phyloP scores from a whole-genome alignment of 2,888 invertebrate species.

The Brachypalpus laphriformis region DNA sequence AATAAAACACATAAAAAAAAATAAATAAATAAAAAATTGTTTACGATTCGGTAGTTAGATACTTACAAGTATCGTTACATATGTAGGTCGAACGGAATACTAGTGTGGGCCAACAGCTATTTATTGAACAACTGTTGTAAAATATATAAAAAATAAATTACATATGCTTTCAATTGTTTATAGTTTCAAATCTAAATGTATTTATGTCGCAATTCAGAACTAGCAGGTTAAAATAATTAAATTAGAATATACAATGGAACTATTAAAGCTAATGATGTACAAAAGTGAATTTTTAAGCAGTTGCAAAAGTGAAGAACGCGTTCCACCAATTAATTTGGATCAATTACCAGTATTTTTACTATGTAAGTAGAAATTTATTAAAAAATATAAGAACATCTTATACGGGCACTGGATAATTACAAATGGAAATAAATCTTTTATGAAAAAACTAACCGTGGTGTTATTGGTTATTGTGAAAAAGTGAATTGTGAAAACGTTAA shows the following conservation, averaged over 20 bases:
- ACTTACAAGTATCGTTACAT: background rate
- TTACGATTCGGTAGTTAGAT: background rate
- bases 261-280: constrained; percentile 83
- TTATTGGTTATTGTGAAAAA: too few species aligned
- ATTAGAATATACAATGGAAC: constrained; percentile 80
- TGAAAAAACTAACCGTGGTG: too few species aligned
- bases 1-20: background rate
- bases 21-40: constrained; percentile 5
- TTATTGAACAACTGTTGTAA: background rate
- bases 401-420: background rate
- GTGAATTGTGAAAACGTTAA: background rate
- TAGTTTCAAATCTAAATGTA: background rate
- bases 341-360: constrained; percentile 89
- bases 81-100: constrained; percentile 6
- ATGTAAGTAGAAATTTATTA: constrained; percentile 84
- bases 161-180: background rate
- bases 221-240: background rate
- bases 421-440: background rate
- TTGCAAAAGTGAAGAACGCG: constrained; percentile 85
- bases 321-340: constrained; percentile 89
- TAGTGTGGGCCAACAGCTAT: background rate
- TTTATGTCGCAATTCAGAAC: constrained; percentile 12
- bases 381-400: background rate
- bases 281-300: constrained; percentile 82
- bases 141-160: background rate